Evolutionary conservation across 2,113 vertebrate species (phyloP), one percentile per base, ranked within the genome.

Genomic region (Hystrix brachyura): DNA sequence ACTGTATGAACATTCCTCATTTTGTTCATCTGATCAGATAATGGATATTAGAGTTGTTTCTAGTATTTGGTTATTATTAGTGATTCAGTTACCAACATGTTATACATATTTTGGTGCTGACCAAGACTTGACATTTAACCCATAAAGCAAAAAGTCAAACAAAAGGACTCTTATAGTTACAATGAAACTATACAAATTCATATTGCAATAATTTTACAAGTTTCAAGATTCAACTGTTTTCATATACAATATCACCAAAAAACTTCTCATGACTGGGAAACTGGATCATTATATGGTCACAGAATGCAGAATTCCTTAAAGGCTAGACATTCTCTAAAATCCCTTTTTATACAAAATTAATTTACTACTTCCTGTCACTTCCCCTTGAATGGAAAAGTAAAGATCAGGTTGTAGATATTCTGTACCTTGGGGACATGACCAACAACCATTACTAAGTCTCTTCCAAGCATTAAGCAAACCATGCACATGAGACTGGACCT

Each of bases 191-290:
- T 25, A 76, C 29, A 82, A 48, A 80, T 78, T 55, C 48, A 23
- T 76, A 96, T 72, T 72, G 59, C 23, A 84, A 38, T 67, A 19
- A 80, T 80, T 87, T 88, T 83, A 23, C 71, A 46, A 29, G 91
- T 88, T 81, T 86, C 59, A 89, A 57, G 91, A 80, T 55, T 64
- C 27, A 92, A 53, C 67, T 38, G 64, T 87, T 90, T 95, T 38
- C 43, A 80, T 48, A 81, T 15, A 25, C 12, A 59, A 64, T 23
- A 74, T 87, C 76, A 94, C 46, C 38, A 38, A 53, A 76, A 90
- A 43, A 17, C 9, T n/a, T 46, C 15, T 81, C 18, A 14, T 81
- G 80, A 60, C 18, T 74, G 23, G 32, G n/a, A 83, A 91, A 79
- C 13, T 89, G 46, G n/a, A 90, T 78, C 55, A 38, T 92, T 32